These are phyloP conservation scores for Lepidurus packardi DNA, from an alignment of 1,140 invertebrate species.

Conservation along the genomic window DNA sequence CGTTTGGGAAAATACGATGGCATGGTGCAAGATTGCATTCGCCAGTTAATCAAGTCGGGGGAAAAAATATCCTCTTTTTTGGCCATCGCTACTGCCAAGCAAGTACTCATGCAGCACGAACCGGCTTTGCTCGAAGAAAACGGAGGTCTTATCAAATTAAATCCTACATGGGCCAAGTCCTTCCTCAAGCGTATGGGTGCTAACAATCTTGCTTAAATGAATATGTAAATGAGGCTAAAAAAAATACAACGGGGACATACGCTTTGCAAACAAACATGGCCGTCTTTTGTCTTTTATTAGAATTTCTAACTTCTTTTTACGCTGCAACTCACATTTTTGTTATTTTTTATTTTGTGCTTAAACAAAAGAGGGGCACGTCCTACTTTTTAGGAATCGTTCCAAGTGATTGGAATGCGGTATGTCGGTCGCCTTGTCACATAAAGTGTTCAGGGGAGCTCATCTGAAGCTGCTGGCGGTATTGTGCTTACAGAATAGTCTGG, in stretches of 20 bases:
- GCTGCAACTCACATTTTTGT: no score
- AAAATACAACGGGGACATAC: background rate
- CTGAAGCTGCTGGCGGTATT: slow-evolving; percentile 1
- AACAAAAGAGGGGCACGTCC: background rate
- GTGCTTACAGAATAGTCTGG: background rate
- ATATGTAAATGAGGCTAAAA: background rate
- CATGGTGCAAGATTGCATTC: slow-evolving; percentile 45
- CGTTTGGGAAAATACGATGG: slow-evolving; percentile 45
- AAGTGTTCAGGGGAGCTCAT: slow-evolving; percentile 11
- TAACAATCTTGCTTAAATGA: slow-evolving; percentile 33
- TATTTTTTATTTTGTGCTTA: no score
- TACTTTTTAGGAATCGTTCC: background rate
- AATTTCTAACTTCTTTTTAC: no score
- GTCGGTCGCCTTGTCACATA: slow-evolving; percentile 17
- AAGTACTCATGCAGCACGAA: slow-evolving; percentile 45
- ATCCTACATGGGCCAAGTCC: slow-evolving; percentile 46
- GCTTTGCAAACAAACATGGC: background rate
- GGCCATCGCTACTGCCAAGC: slow-evolving; percentile 45
- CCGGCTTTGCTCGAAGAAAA: slow-evolving; percentile 43
- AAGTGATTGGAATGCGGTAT: slow-evolving; percentile 8
- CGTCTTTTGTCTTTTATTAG: no score
- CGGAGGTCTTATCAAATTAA: slow-evolving; percentile 44
- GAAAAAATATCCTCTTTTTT: slow-evolving; percentile 45
- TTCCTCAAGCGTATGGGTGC: slow-evolving; percentile 42
- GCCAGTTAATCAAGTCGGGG: slow-evolving; percentile 43